Evolutionary conservation across 2,888 invertebrate species (phyloP), one percentile per base, ranked within the genome.

Genomic region (Pammene fasciana): DNA sequence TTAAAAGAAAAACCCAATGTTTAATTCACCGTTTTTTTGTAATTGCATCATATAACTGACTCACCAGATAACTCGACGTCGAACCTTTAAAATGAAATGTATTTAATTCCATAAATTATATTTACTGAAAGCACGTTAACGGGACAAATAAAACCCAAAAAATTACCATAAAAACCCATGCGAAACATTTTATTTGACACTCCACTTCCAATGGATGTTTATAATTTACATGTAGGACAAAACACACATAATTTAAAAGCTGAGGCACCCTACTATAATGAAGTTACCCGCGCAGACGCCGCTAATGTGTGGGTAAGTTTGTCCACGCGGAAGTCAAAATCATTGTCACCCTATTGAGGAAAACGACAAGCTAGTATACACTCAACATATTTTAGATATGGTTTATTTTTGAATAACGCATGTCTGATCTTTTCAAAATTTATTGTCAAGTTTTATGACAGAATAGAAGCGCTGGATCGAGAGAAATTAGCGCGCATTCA

Each of bases 401-500:
- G 65, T 52, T 18, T 0, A 59, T 16, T 54, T 59, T 68, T 9
- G 11, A 34, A 41, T 43, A 18, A n/a, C 2, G 16, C 0, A 34
- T 38, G 16, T 4, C 3, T 34, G 43, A 18, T 36, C 43, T 18
- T 52, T 54, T 64, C 56, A 50, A 68, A 56, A 36, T 61, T 61
- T 67, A 72, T 68, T 70, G 73, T 72, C 61, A 66, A 60, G 61
- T 73, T 72, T 71, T 72, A 76, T 76, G 74, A 77, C 80, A 79
- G 84, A 85, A 87, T 84, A 79, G 86, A 85, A 81, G 87, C 86
- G 86, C 82, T 83, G 85, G 77, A 86, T 87, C 90, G 90, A 89
- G 89, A 88, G 89, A 85, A 92, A 92, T 92, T 91, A 92, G 89
- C 81, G 82, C 80, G 82, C 88, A 90, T 90, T 92, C 87, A 90